phyloP scores from a whole-genome alignment of 2,113 vertebrate species.

The Verasper variegatus region DNA sequence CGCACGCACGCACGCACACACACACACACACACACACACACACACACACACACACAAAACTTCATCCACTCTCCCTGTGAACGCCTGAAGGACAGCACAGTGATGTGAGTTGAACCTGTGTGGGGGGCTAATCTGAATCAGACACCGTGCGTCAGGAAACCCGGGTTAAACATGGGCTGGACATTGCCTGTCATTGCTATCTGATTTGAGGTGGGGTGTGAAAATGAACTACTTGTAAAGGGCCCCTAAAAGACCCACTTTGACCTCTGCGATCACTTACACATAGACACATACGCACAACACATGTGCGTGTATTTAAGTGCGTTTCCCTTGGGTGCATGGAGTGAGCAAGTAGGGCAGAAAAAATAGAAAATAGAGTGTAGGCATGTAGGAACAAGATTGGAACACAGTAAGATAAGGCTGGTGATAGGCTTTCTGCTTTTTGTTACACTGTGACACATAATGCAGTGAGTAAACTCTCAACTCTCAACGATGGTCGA shows the following conservation, averaged over 20 bases:
- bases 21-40: background rate
- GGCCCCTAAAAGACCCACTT: constrained; percentile 30
- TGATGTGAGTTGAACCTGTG: constrained; percentile 2
- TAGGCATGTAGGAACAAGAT: constrained; percentile 6
- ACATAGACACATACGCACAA: constrained; percentile 1
- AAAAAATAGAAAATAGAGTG: background rate
- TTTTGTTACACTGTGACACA: background rate
- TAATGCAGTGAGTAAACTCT: constrained; percentile 1
- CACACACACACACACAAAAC: background rate
- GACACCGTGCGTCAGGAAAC: background rate
- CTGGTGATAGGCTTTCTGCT: background rate
- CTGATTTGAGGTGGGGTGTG: background rate
- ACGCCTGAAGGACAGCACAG: constrained; percentile 7
- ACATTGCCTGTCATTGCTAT: background rate
- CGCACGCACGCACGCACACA: too few relatives aligned
- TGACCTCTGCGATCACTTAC: constrained; percentile 31
- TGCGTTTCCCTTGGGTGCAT: background rate
- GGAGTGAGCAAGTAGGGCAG: constrained; percentile 5
- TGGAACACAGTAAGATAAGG: background rate
- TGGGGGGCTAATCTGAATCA: background rate
- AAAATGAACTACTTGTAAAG: constrained; percentile 45
- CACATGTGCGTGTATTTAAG: constrained; percentile 5
- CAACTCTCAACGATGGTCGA: background rate
- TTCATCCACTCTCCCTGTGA: constrained; percentile 38
- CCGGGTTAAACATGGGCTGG: background rate